Evolutionary conservation across 2,888 invertebrate genomes (phyloP).

Genomic region (Sphaerophoria taeniata): DNA sequence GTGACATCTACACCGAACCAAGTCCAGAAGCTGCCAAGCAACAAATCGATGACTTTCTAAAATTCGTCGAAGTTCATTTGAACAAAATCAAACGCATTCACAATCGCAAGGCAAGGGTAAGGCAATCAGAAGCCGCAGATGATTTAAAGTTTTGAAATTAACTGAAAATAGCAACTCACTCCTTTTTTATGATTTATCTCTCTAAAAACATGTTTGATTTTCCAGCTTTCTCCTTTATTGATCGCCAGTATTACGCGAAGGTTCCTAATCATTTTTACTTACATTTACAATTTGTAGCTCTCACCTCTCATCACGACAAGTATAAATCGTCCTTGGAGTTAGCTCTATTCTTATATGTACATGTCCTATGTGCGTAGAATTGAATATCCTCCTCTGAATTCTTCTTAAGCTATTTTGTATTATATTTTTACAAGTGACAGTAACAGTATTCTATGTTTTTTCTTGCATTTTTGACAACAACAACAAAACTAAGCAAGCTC

Average conservation of each 20-base stretch:
- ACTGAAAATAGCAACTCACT: conserved; percentile 43
- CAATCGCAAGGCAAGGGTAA: conserved; percentile 91
- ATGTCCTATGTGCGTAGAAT: conserved; percentile 28
- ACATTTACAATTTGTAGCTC: conserved; percentile 24
- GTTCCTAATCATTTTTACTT: conserved; percentile 22
- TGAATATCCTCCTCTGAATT: not conserved
- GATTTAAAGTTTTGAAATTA: conserved; percentile 27
- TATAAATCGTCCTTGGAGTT: conserved; percentile 34
- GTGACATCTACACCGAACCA: conserved; percentile 90
- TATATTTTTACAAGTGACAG: not conserved
- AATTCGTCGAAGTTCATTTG: conserved; percentile 92
- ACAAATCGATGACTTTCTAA: conserved; percentile 89
- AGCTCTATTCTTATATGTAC: not conserved
- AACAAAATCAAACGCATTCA: conserved; percentile 93
- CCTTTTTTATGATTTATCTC: not conserved
- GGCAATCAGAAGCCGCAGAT: conserved; percentile 75
- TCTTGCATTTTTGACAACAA: conserved; percentile 62
- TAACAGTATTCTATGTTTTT: conserved; percentile 44
- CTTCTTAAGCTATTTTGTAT: conserved; percentile 13
- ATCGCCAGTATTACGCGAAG: conserved; percentile 31
- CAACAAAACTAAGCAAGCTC: conserved; percentile 36
- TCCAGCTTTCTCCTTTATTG: conserved; percentile 48
- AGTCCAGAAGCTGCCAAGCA: conserved; percentile 85
- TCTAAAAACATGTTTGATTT: conserved; percentile 53
- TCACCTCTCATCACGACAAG: conserved; percentile 29